Evolutionary conservation across 2,113 vertebrate species (phyloP).

Genomic region (Tamias sibiricus): DNA sequence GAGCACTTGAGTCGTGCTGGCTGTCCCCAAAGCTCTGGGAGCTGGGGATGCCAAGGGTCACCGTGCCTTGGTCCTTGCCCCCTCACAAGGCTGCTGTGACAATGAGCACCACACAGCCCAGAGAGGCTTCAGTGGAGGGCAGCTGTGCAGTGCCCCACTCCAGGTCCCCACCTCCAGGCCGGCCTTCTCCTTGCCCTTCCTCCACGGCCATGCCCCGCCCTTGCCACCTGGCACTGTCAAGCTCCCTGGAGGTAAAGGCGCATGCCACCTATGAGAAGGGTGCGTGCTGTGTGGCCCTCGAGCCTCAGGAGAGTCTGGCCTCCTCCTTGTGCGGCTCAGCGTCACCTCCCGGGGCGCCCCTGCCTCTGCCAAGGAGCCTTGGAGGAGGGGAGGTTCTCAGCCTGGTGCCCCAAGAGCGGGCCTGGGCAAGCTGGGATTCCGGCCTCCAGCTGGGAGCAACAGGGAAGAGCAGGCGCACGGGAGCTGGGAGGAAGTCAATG

Average conservation of each 20-base stretch:
- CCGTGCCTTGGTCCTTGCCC: too few species aligned
- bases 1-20: neutral
- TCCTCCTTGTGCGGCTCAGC: too few species aligned
- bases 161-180: neutral
- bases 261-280: too few species aligned
- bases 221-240: too few species aligned
- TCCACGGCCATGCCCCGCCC: too few species aligned
- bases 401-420: neutral
- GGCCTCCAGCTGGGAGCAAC: fast-evolving
- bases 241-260: too few species aligned
- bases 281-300: too few species aligned
- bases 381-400: too few species aligned
- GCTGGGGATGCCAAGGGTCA: too few species aligned
- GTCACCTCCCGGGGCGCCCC: too few species aligned
- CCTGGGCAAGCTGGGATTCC: neutral
- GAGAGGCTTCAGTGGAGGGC: neutral
- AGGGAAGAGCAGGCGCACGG: neutral
- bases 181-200: too few species aligned
- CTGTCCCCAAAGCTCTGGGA: neutral
- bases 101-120: fast-evolving
- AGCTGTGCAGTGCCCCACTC: fast-evolving
- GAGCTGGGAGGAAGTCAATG: fast-evolving
- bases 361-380: neutral
- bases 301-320: too few species aligned
- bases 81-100: neutral